These are phyloP conservation scores for Pyrgus malvae DNA, from an alignment of 2,888 invertebrate genomes.

Conservation along the genomic window DNA sequence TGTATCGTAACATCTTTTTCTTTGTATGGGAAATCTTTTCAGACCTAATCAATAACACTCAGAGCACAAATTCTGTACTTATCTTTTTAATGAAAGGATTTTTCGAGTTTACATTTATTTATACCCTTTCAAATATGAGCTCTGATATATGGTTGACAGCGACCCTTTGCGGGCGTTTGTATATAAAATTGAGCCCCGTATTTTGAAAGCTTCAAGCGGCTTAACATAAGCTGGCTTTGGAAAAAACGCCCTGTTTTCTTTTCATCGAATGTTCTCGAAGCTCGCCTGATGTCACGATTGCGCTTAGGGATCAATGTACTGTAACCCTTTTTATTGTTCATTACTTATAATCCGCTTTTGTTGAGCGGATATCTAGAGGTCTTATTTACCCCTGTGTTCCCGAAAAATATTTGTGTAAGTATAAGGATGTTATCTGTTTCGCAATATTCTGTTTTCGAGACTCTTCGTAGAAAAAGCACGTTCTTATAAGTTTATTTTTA, in stretches of 20 bases:
- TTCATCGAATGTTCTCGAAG: slow-evolving; percentile 11
- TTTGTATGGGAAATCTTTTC: no score
- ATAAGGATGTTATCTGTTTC: no score
- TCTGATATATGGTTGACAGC: slow-evolving; percentile 7
- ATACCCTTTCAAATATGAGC: slow-evolving; percentile 6
- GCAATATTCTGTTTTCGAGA: no score
- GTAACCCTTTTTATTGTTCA: background rate
- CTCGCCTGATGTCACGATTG: background rate
- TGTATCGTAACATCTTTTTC: no score
- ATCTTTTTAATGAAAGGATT: no score
- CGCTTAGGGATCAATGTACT: slow-evolving; percentile 5
- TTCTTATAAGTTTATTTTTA: no score
- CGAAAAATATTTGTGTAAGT: background rate
- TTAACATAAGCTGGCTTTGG: slow-evolving; percentile 18
- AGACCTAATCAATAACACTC: no score
- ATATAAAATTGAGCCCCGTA: background rate
- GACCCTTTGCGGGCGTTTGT: slow-evolving; percentile 3
- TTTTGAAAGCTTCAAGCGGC: slow-evolving; percentile 3
- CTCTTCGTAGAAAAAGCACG: no score
- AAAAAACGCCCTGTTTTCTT: slow-evolving; percentile 17
- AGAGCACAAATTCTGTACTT: no score
- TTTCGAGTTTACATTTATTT: background rate
- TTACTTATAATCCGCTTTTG: background rate
- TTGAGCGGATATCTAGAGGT: background rate
- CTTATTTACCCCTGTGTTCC: background rate